These are phyloP conservation scores for Lophotis ruficrista DNA, from an alignment of 2,113 vertebrate species.

Conservation along the genomic window DNA sequence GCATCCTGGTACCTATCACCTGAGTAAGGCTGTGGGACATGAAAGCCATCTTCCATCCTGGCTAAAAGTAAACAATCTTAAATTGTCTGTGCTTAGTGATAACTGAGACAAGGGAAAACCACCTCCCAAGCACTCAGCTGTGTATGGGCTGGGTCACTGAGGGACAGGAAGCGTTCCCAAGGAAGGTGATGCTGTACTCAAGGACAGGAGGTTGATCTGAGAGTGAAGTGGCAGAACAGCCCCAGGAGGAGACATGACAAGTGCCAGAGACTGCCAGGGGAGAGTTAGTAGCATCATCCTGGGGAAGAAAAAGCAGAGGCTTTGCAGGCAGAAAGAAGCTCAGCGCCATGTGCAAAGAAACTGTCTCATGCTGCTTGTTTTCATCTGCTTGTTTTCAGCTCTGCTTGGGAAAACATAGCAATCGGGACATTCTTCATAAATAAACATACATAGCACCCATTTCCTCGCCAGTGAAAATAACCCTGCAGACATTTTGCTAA, in stretches of 20 bases:
- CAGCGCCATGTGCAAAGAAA: not conserved
- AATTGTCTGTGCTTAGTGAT: not conserved
- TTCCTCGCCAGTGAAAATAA: not conserved
- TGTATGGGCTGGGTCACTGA: not conserved
- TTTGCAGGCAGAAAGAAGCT: not conserved
- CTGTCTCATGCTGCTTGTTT: not conserved
- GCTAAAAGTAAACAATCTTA: not conserved
- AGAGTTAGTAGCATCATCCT: not conserved
- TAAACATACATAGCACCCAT: not conserved
- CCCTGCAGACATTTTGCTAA: not conserved
- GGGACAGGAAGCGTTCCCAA: not conserved
- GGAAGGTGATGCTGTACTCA: not conserved
- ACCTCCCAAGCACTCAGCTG: not conserved
- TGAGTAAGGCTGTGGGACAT: not conserved
- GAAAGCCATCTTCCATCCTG: not conserved
- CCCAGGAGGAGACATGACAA: not conserved
- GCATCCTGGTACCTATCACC: not conserved
- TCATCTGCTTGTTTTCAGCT: conserved; percentile 11
- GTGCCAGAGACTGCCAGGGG: not conserved
- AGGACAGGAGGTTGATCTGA: not conserved
- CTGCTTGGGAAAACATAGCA: not conserved
- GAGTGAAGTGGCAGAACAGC: not conserved
- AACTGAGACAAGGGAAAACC: not conserved
- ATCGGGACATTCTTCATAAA: not conserved
- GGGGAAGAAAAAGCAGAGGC: not conserved